Evolutionary conservation across 2,888 invertebrate genomes (phyloP).

Genomic region (Belgica antarctica): DNA sequence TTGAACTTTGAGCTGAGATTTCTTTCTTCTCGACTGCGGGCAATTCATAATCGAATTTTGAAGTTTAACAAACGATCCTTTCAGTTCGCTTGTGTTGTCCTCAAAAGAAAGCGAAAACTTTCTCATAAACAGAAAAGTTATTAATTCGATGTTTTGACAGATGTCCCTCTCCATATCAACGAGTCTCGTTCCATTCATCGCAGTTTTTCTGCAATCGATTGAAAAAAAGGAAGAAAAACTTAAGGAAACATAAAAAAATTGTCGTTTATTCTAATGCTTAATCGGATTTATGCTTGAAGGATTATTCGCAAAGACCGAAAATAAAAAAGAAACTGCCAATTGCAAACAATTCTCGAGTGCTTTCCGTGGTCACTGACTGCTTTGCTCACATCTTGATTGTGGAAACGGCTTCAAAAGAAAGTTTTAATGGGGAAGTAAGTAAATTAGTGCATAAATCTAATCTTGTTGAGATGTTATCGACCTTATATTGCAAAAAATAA

Average conservation of each 20-base stretch:
- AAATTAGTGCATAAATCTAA: conserved; percentile 16
- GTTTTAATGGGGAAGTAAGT: conserved; percentile 13
- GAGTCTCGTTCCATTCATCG: conserved; percentile 5
- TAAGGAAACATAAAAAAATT: conserved; percentile 19
- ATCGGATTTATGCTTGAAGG: conserved; percentile 40
- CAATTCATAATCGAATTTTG: conserved; percentile 5
- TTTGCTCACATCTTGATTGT: neutral
- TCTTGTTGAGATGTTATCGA: neutral
- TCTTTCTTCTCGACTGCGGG: neutral
- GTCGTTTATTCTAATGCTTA: conserved; percentile 32
- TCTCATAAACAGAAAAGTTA: conserved; percentile 9
- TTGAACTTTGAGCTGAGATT: neutral
- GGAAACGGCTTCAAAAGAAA: neutral
- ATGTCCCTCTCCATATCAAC: conserved; percentile 29
- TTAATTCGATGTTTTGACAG: conserved; percentile 41
- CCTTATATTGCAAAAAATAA: too few species aligned
- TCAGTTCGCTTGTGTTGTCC: neutral
- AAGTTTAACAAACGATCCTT: neutral
- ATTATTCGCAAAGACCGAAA: conserved; percentile 21
- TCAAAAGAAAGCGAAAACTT: conserved; percentile 11
- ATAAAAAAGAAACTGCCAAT: conserved; percentile 17
- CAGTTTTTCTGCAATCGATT: neutral
- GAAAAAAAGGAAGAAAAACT: neutral
- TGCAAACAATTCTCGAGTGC: conserved; percentile 7
- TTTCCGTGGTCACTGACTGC: conserved; percentile 27